Conservation (phyloP, 2,797 vertebrate species). For the Tinamus major region DNA sequence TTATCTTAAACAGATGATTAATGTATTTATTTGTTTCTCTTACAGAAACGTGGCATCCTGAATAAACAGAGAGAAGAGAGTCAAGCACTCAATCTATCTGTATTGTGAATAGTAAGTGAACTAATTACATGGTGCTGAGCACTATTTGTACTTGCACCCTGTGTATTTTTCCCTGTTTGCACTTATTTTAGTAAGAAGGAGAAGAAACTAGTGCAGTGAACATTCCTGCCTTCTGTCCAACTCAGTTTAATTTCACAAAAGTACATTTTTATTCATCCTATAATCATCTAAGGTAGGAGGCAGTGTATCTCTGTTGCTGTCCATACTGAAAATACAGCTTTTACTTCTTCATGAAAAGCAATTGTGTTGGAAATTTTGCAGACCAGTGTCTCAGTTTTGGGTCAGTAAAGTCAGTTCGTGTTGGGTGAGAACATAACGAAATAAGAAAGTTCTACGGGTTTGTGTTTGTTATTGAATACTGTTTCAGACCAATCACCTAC, state of each 20-base stretch:
- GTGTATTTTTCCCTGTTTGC: neutral
- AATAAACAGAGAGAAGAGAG: conserved; percentile 59
- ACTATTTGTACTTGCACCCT: neutral
- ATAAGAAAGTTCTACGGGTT: neutral
- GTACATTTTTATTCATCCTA: conserved; percentile 65
- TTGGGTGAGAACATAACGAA: fast-evolving
- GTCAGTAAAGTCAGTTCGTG: neutral
- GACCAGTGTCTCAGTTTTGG: neutral
- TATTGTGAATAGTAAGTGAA: conserved; percentile 76
- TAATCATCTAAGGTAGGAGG: conserved; percentile 76
- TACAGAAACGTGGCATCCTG: conserved; percentile 63
- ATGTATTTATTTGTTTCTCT: conserved; percentile 39
- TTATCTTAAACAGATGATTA: neutral
- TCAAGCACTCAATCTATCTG: conserved; percentile 34
- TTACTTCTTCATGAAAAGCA: neutral
- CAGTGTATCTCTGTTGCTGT: neutral
- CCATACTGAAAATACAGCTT: conserved; percentile 23
- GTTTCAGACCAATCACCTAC: neutral
- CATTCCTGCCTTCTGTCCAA: conserved; percentile 8
- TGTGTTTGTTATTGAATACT: neutral
- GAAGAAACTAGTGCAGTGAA: conserved; percentile 32
- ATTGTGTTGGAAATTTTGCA: neutral
- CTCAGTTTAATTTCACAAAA: conserved; percentile 63
- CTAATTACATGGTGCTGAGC: neutral
- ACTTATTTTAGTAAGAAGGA: neutral